phyloP scores from a whole-genome alignment of 64 coral and sea anemone genomes.

The Pocillopora verrucosa region DNA sequence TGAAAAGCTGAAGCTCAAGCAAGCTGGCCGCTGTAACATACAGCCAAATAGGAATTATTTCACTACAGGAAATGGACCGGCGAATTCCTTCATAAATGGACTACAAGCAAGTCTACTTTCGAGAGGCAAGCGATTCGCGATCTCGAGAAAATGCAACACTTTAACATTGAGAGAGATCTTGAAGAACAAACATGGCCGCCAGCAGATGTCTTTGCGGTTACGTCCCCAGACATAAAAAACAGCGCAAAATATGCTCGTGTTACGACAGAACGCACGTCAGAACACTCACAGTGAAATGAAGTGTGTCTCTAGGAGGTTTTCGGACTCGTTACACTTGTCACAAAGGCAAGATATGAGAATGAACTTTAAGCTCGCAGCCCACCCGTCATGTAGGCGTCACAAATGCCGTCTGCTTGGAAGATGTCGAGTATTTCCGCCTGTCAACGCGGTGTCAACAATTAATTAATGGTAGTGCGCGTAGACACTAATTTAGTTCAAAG shows the following conservation, averaged over 20 bases:
- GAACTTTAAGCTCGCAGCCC: background rate
- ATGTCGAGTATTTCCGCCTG: slow-evolving; percentile 50
- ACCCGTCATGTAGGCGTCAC: slow-evolving; percentile 47
- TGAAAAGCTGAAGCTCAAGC: background rate
- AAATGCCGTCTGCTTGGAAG: slow-evolving; percentile 33
- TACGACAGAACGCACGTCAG: background rate
- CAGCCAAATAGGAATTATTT: background rate
- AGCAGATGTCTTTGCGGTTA: background rate
- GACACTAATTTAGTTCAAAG: slow-evolving; percentile 21
- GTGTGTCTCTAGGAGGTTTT: background rate
- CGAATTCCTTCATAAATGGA: background rate
- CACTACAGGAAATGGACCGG: background rate
- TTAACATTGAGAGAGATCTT: background rate
- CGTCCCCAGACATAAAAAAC: background rate
- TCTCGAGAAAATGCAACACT: background rate
- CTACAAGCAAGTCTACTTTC: background rate
- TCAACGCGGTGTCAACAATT: slow-evolving; percentile 49
- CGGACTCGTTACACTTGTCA: background rate
- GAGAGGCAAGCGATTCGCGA: background rate
- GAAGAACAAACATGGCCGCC: slow-evolving; percentile 43
- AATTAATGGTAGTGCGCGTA: slow-evolving; percentile 35
- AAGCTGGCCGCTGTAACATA: background rate
- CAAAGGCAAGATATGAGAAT: background rate
- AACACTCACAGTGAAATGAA: slow-evolving; percentile 22
- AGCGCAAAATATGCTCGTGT: background rate